A percentile compares a stretch with the other conserved stretches of the same genome.
These are phyloP conservation scores for Brachionus koreanus DNA, from an alignment of 1,140 invertebrate species.

Conservation along the genomic window DNA sequence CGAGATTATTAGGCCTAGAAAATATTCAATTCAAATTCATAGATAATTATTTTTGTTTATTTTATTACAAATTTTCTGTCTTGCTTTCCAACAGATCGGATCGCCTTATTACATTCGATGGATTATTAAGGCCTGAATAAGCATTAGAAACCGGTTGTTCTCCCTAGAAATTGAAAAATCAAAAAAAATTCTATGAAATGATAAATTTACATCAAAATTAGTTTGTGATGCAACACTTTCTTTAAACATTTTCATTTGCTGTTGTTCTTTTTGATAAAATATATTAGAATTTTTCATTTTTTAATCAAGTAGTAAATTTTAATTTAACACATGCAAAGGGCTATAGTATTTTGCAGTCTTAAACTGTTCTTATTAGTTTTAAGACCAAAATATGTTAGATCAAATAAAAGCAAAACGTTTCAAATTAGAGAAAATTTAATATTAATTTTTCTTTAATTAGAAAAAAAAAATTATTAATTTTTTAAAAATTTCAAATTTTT, in stretches of 20 bases:
- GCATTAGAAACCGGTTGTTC: not conserved
- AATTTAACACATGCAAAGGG: constrained; percentile 14
- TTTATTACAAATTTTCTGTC: not conserved
- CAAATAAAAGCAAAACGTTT: too few relatives aligned
- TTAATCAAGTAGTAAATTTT: not conserved
- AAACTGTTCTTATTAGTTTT: not conserved
- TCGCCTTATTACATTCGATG: not conserved
- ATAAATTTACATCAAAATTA: not conserved
- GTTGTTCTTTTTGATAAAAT: not conserved
- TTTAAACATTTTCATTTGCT: not conserved
- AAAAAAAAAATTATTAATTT: not conserved
- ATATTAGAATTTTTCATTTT: not conserved
- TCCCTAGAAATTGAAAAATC: not conserved
- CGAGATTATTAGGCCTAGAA: not conserved
- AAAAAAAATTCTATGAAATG: not conserved
- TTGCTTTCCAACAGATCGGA: not conserved
- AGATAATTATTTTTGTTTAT: not conserved
- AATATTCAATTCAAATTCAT: not conserved
- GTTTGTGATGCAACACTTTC: not conserved
- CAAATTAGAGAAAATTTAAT: not conserved
- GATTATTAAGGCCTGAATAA: not conserved
- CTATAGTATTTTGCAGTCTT: not conserved
- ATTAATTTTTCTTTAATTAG: not conserved
- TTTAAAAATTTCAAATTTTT: not conserved
- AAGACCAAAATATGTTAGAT: not conserved